Conservation (phyloP, 1,140 invertebrate species). For the Aphidius gifuensis region DNA sequence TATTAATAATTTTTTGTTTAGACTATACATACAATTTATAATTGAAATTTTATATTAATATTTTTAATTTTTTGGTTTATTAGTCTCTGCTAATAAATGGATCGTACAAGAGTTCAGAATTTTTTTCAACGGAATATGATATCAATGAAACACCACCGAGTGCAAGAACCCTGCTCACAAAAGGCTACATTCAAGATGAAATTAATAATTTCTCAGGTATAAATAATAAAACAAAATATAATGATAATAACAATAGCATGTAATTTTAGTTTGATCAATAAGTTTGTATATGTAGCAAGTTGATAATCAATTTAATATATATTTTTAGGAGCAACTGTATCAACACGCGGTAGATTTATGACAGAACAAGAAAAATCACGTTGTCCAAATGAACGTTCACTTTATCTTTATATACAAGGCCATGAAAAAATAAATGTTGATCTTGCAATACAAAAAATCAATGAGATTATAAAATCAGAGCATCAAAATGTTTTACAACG, state of each 20-base stretch:
- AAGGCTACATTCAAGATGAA: slow-evolving; percentile 64
- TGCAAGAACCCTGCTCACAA: slow-evolving; percentile 62
- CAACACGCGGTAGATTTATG: slow-evolving; percentile 63
- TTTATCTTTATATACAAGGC: slow-evolving; percentile 64
- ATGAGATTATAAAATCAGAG: slow-evolving; percentile 60
- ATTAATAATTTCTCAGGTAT: slow-evolving; percentile 56
- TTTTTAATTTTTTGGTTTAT: slow-evolving; percentile 27
- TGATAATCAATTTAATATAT: too few species aligned
- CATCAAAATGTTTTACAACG: slow-evolving; percentile 51
- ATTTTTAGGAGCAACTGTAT: slow-evolving; percentile 60
- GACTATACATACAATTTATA: not conserved
- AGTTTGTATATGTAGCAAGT: too few species aligned
- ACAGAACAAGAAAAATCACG: slow-evolving; percentile 58
- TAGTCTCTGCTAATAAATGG: slow-evolving; percentile 38
- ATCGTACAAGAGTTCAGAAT: slow-evolving; percentile 50
- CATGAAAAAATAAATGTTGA: slow-evolving; percentile 60
- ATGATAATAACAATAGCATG: not conserved
- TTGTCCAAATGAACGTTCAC: slow-evolving; percentile 58
- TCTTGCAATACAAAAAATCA: slow-evolving; percentile 61
- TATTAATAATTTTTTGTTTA: slow-evolving; percentile 5
- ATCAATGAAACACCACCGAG: slow-evolving; percentile 64
- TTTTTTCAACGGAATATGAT: slow-evolving; percentile 61
- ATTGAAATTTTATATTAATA: slow-evolving; percentile 3
- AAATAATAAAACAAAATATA: not conserved
- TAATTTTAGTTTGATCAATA: slow-evolving; percentile 7